These are phyloP conservation scores for Campylomormyrus tamandua DNA, from an alignment of 2,113 vertebrate genomes.

Conservation along the genomic window DNA sequence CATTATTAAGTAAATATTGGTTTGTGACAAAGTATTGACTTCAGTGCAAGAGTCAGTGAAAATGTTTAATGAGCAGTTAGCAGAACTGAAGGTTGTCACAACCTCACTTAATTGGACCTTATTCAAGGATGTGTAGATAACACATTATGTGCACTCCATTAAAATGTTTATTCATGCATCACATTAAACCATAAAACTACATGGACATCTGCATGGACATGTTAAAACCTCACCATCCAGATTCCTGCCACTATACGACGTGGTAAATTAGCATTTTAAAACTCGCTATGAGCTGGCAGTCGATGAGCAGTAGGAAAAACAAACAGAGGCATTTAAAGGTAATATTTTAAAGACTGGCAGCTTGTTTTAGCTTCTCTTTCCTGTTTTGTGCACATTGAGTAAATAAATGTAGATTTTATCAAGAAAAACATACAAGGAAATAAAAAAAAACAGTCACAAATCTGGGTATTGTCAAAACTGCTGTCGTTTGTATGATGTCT, in stretches of 20 bases:
- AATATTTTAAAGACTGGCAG: not conserved
- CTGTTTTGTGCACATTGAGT: not conserved
- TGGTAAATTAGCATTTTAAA: not conserved
- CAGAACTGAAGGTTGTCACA: not conserved
- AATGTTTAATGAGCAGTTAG: not conserved
- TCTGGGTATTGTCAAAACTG: not conserved
- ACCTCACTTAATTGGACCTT: not conserved
- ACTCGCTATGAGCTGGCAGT: not conserved
- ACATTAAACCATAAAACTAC: not conserved
- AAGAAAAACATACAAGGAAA: not conserved
- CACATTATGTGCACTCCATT: not conserved
- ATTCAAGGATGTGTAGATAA: not conserved
- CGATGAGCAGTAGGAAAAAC: not conserved
- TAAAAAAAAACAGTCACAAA: not conserved
- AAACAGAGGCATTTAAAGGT: not conserved
- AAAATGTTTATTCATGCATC: not conserved
- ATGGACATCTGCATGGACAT: not conserved
- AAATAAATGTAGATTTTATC: not conserved
- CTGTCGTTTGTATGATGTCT: not conserved
- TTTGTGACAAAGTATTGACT: not conserved
- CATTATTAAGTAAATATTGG: not conserved
- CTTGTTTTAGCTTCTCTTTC: not conserved
- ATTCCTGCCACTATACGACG: not conserved
- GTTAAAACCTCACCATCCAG: not conserved
- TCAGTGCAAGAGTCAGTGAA: not conserved